Conservation (phyloP, 1,140 invertebrate species). For the Aphis craccivora region DNA sequence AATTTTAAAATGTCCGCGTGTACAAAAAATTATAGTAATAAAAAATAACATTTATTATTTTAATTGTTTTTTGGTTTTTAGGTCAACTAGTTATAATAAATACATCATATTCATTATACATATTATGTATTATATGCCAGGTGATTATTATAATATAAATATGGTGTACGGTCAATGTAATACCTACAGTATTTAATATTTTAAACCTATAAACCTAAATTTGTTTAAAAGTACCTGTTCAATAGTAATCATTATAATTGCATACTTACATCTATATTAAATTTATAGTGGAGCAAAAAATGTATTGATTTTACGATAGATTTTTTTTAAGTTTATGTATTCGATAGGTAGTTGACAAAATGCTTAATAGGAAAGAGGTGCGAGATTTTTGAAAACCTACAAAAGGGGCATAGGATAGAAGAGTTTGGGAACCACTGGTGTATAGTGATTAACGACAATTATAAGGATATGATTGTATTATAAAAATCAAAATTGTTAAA, state of each 20-base stretch:
- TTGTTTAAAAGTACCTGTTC: not conserved
- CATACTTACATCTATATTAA: not conserved
- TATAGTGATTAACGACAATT: not conserved
- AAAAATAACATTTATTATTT: slow-evolving; percentile 12
- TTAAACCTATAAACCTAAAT: not conserved
- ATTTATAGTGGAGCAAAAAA: no score
- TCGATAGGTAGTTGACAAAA: no score
- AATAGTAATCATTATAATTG: not conserved
- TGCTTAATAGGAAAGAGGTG: no score
- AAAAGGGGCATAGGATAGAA: no score
- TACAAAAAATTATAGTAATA: slow-evolving; percentile 25
- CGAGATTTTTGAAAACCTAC: no score
- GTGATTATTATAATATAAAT: slow-evolving; percentile 14
- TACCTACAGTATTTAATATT: not conserved
- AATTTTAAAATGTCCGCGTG: not conserved
- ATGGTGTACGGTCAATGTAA: not conserved
- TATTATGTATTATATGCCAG: not conserved
- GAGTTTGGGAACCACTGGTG: no score
- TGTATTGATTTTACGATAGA: no score
- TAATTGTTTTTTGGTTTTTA: slow-evolving; percentile 8
- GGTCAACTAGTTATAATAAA: slow-evolving; percentile 13
- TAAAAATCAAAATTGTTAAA: not conserved
- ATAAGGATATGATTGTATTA: not conserved
- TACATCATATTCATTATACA: not conserved
- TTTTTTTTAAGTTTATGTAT: no score